These are phyloP conservation scores for Phylloscopus collybita DNA, from an alignment of 2,797 vertebrate species.

Conservation along the genomic window DNA sequence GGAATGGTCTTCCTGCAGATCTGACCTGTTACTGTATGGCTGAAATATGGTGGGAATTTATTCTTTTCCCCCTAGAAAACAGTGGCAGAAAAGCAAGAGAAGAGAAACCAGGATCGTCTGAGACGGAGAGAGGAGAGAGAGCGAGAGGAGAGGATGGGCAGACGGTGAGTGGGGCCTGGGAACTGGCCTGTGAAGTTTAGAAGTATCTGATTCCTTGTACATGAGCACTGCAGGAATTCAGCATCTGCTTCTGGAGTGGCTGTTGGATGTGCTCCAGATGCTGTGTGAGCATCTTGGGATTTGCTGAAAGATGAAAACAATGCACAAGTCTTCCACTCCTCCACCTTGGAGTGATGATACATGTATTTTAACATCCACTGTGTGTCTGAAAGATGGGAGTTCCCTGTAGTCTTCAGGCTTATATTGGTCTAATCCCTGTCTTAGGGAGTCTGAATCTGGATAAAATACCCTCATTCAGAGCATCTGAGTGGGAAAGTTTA, in stretches of 20 bases:
- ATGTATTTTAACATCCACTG: not conserved
- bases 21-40: not conserved
- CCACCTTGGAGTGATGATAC: not conserved
- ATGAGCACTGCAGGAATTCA: not conserved
- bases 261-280: not conserved
- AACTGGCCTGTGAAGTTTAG: not conserved
- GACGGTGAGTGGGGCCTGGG: slow-evolving; percentile 74
- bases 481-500: not conserved
- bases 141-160: slow-evolving; percentile 89
- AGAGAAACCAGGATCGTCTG: slow-evolving; percentile 93
- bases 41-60: not conserved
- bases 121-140: slow-evolving; percentile 94
- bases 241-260: not conserved
- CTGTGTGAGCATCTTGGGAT: not conserved
- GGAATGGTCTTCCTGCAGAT: not conserved
- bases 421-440: not conserved
- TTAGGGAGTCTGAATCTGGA: not conserved
- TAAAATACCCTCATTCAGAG: not conserved
- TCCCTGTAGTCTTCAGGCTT: not conserved
- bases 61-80: slow-evolving; percentile 84
- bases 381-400: not conserved
- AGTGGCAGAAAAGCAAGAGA: slow-evolving; percentile 94
- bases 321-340: not conserved
- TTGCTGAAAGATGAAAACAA: not conserved
- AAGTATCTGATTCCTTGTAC: not conserved